A percentile compares a stretch with the other conserved stretches of the same genome.
phyloP scores from a whole-genome alignment of 2,888 invertebrate genomes.

The Horisme vitalbata region DNA sequence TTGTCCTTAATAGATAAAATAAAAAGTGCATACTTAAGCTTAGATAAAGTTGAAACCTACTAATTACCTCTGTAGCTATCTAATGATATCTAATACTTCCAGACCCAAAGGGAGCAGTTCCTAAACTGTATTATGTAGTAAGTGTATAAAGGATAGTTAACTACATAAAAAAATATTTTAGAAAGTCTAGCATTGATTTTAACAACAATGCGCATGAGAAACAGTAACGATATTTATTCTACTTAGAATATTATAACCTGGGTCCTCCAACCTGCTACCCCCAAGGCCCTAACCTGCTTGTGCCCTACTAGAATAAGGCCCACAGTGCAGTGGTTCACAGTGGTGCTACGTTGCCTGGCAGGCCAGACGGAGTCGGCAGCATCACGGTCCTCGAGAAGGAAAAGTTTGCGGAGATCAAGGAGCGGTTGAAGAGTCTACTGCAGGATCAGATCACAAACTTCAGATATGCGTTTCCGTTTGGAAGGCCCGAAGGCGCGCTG shows the following conservation, averaged over 20 bases:
- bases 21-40: no score
- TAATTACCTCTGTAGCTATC: no score
- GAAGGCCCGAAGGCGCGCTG: slow-evolving; percentile 98
- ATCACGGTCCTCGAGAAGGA: slow-evolving; percentile 99
- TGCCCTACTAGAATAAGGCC: slow-evolving; percentile 79
- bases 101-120: no score
- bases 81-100: no score
- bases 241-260: background rate
- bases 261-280: slow-evolving; percentile 44
- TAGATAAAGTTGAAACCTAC: no score
- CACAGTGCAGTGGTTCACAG: slow-evolving; percentile 78
- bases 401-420: slow-evolving; percentile 98
- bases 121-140: no score
- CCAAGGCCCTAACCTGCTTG: slow-evolving; percentile 70
- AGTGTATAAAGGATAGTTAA: no score
- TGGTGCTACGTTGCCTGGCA: slow-evolving; percentile 84
- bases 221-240: no score
- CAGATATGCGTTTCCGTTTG: slow-evolving; percentile 99
- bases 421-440: slow-evolving; percentile 93
- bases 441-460: slow-evolving; percentile 99
- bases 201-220: no score
- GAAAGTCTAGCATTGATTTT: no score
- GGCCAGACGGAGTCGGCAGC: slow-evolving; percentile 99
- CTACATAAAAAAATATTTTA: no score
- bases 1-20: no score